A percentile compares a stretch with the other conserved stretches of the same genome.
These are phyloP conservation scores for Antigone vipio DNA, from an alignment of 2,113 vertebrate genomes.

Conservation along the genomic window DNA sequence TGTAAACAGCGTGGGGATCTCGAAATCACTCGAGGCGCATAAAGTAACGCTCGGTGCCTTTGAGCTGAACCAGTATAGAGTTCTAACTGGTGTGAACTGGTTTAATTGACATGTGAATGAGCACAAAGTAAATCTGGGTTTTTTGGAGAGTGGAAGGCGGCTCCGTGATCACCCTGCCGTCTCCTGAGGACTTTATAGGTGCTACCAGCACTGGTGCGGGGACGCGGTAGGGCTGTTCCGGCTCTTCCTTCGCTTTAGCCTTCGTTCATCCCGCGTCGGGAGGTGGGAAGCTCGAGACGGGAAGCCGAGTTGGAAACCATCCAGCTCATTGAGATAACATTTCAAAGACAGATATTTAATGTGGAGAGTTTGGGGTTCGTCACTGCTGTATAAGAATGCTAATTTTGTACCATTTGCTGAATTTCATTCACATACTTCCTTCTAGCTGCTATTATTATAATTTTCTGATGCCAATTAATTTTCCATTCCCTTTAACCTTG, in stretches of 20 bases:
- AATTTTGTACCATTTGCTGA: conserved; percentile 9
- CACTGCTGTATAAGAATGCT: not conserved
- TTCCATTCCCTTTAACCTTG: conserved; percentile 4
- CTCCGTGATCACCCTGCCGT: accelerated
- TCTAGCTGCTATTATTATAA: not conserved
- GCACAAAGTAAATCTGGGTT: not conserved
- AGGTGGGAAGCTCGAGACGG: not conserved
- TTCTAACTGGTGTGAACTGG: not conserved
- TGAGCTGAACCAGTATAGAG: not conserved
- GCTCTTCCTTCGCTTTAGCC: not conserved
- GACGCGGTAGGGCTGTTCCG: not conserved
- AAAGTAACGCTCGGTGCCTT: accelerated
- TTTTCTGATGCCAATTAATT: conserved; percentile 58
- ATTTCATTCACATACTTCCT: not conserved
- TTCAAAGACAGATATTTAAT: not conserved
- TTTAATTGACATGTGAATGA: not conserved
- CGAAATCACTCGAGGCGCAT: accelerated
- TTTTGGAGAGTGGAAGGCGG: not conserved
- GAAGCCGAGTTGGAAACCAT: not conserved
- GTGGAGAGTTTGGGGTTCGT: not conserved
- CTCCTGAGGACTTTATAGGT: accelerated
- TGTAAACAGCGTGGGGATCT: not conserved
- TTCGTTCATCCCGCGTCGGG: not conserved
- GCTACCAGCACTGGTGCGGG: not conserved
- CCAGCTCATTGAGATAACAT: not conserved